Percentiles rank a stretch among this genome's conserved stretches.
phyloP scores from a whole-genome alignment of 2,888 invertebrate species.

The Lutraria lutraria region DNA sequence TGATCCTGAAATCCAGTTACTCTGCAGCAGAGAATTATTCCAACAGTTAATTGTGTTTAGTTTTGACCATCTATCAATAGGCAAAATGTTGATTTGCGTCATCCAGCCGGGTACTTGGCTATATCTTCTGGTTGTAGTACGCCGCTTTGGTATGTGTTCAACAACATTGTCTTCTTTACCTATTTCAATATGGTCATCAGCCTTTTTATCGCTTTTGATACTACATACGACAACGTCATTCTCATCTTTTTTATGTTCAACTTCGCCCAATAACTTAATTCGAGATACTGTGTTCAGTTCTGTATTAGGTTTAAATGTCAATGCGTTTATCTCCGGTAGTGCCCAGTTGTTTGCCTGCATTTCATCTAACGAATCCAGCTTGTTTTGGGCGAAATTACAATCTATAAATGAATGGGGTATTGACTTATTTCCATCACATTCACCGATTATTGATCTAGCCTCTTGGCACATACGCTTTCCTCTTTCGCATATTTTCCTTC shows the following conservation, averaged over 20 bases:
- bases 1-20: constrained; percentile 36
- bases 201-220: background rate
- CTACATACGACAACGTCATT: background rate
- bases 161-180: background rate
- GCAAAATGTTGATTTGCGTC: background rate
- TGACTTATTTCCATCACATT: background rate
- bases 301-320: background rate
- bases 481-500: constrained; percentile 42
- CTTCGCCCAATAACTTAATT: constrained; percentile 3
- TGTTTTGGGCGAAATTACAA: constrained; percentile 7
- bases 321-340: background rate
- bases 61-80: constrained; percentile 19
- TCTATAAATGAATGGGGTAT: constrained; percentile 20
- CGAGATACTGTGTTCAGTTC: background rate
- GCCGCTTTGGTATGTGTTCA: background rate
- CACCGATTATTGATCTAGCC: constrained; percentile 15
- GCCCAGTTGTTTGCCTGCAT: constrained; percentile 12
- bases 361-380: background rate
- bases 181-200: background rate
- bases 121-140: background rate
- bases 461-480: constrained; percentile 37
- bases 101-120: background rate
- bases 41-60: background rate
- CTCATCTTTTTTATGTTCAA: background rate
- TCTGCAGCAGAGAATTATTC: constrained; percentile 20